phyloP scores from a whole-genome alignment of 64 coral and sea anemone species.

The Pocillopora verrucosa region DNA sequence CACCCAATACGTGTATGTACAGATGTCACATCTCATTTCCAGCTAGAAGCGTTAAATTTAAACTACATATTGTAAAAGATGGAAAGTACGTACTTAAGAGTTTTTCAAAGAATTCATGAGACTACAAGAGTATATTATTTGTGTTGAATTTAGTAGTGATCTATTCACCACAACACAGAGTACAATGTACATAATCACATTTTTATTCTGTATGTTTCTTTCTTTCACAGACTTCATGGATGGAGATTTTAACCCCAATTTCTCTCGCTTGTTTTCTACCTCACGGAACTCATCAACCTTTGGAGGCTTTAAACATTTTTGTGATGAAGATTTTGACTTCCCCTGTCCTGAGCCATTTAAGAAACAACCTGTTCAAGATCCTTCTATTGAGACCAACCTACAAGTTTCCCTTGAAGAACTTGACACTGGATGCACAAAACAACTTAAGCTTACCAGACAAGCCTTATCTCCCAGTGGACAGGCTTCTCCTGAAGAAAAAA shows the following conservation, averaged over 20 bases:
- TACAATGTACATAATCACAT: not conserved
- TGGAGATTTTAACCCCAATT: not conserved
- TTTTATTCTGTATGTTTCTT: not conserved
- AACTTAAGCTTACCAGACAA: conserved; percentile 72
- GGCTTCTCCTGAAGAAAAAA: conserved; percentile 58
- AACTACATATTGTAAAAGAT: too few relatives aligned
- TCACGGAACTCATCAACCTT: not conserved
- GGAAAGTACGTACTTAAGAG: too few relatives aligned
- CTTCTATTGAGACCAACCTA: conserved; percentile 63
- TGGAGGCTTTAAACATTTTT: conserved; percentile 55
- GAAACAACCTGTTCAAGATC: conserved; percentile 52
- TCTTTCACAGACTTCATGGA: conserved; percentile 9
- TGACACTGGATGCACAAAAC: conserved; percentile 62
- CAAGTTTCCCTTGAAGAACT: conserved; percentile 82
- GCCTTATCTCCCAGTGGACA: conserved; percentile 36
- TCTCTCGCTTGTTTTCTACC: not conserved
- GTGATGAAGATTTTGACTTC: conserved; percentile 46
- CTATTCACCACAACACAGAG: too few relatives aligned
- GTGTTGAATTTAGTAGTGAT: too few relatives aligned
- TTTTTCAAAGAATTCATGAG: too few relatives aligned
- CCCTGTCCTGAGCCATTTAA: conserved; percentile 65
- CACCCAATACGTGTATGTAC: too few relatives aligned
- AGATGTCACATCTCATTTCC: too few relatives aligned
- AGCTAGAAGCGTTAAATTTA: too few relatives aligned
- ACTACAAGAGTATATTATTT: too few relatives aligned